These are phyloP conservation scores for Anolis carolinensis DNA, from an alignment of 2,113 vertebrate genomes.

Conservation along the genomic window DNA sequence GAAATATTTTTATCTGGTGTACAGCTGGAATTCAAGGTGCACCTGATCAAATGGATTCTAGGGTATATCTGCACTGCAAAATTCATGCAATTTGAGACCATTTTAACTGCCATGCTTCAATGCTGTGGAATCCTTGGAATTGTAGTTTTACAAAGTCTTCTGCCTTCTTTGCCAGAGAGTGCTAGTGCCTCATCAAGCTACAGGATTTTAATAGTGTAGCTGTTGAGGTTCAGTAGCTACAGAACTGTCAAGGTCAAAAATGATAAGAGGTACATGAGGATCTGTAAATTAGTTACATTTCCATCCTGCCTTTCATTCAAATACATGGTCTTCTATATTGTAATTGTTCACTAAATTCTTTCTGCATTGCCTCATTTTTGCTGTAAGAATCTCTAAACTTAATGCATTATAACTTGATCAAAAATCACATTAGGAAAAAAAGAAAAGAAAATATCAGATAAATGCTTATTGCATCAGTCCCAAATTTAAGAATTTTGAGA, in stretches of 20 bases:
- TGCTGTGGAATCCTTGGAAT: no score
- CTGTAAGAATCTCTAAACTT: not conserved
- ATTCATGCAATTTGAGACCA: no score
- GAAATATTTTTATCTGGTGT: not conserved
- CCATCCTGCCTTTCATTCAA: not conserved
- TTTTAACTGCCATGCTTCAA: no score
- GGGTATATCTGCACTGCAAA: no score
- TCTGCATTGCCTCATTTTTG: not conserved
- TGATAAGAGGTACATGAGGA: not conserved
- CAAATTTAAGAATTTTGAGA: not conserved
- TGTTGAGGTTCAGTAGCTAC: not conserved
- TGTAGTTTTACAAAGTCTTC: no score
- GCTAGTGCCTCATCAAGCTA: no score
- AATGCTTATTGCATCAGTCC: not conserved
- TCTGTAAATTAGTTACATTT: not conserved
- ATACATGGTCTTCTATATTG: not conserved
- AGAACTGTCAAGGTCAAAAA: not conserved
- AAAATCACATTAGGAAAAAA: not conserved
- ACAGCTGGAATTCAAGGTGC: not conserved
- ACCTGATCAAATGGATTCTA: not conserved
- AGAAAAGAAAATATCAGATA: not conserved
- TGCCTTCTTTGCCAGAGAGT: no score
- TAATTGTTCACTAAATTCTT: not conserved
- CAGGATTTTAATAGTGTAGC: not conserved
- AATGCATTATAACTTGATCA: not conserved